Percentiles rank a stretch among this genome's conserved stretches.
These are phyloP conservation scores for Actinernus sp. DNA, from an alignment of 92 coral and sea anemone species.

Conservation along the genomic window DNA sequence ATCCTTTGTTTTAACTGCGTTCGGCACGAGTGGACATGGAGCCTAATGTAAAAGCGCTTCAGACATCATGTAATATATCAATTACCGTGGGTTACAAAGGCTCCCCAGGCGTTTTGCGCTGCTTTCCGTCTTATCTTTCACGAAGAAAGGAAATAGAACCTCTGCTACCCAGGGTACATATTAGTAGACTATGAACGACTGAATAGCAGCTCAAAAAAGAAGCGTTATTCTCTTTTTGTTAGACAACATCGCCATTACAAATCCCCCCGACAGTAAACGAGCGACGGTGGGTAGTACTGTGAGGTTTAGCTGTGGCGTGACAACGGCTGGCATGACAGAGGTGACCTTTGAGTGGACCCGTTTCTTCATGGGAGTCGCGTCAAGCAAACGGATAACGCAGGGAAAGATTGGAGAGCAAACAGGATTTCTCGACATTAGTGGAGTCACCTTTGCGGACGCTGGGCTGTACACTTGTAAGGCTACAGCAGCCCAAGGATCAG, in stretches of 20 bases:
- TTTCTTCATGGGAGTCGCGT: conserved; percentile 25
- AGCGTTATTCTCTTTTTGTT: background rate
- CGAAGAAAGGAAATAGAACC: too few relatives aligned
- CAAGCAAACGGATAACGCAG: conserved; percentile 28
- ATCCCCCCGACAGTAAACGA: conserved; percentile 36
- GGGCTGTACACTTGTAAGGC: conserved; percentile 72
- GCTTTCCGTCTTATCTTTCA: too few relatives aligned
- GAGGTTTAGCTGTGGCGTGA: conserved; percentile 70
- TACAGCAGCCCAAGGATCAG: conserved; percentile 35
- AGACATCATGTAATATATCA: too few relatives aligned
- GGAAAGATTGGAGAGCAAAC: conserved; percentile 53
- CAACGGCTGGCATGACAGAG: conserved; percentile 46
- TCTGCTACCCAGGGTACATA: too few relatives aligned
- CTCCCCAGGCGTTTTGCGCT: too few relatives aligned
- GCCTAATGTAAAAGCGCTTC: too few relatives aligned
- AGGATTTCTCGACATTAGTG: conserved; percentile 55
- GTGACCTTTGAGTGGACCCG: conserved; percentile 74
- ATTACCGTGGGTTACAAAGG: too few relatives aligned
- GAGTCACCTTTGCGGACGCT: conserved; percentile 53
- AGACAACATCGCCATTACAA: conserved; percentile 59
- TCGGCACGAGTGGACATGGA: too few relatives aligned
- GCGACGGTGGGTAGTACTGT: conserved; percentile 53
- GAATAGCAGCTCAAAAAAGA: too few relatives aligned
- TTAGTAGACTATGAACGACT: too few relatives aligned
- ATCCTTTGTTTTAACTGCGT: too few relatives aligned